Percentiles rank a stretch among this genome's conserved stretches.
These are phyloP conservation scores for Parnassius apollo DNA, from an alignment of 2,888 invertebrate species.

Conservation along the genomic window DNA sequence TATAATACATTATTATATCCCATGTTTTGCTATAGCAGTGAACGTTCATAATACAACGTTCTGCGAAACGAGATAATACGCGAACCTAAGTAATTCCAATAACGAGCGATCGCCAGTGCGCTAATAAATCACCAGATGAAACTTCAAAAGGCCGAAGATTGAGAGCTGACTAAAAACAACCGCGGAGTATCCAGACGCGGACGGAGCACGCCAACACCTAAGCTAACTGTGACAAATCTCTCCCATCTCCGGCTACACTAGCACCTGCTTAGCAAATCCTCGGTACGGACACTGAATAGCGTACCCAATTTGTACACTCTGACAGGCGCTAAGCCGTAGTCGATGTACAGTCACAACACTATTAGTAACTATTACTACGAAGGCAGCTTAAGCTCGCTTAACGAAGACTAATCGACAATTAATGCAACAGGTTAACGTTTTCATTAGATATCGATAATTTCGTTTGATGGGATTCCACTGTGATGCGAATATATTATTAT, in stretches of 20 bases:
- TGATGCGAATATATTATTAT: not conserved
- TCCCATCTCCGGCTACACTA: constrained; percentile 20
- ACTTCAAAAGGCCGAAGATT: constrained; percentile 15
- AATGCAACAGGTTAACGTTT: constrained; percentile 70
- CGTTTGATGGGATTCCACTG: constrained; percentile 2
- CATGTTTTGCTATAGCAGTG: no score
- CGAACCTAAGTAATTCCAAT: not conserved
- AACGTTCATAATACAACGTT: not conserved
- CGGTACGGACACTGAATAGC: constrained; percentile 9
- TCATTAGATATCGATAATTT: constrained; percentile 32
- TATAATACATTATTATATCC: no score
- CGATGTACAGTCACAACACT: constrained; percentile 46
- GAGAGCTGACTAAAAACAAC: constrained; percentile 9
- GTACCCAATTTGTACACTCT: constrained; percentile 34
- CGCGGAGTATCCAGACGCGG: not conserved
- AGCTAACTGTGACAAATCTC: constrained; percentile 18
- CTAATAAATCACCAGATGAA: constrained; percentile 13
- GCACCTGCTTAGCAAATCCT: constrained; percentile 24
- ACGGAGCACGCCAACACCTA: constrained; percentile 7
- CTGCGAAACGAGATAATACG: constrained; percentile 12
- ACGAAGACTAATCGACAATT: constrained; percentile 73
- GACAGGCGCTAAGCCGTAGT: constrained; percentile 46
- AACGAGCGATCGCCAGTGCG: constrained; percentile 7
- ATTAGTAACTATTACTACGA: constrained; percentile 72
- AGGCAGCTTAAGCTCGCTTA: constrained; percentile 52